These are phyloP conservation scores for Microcebus griseorufus DNA, from an alignment of 2,113 vertebrate species.

Conservation along the genomic window DNA sequence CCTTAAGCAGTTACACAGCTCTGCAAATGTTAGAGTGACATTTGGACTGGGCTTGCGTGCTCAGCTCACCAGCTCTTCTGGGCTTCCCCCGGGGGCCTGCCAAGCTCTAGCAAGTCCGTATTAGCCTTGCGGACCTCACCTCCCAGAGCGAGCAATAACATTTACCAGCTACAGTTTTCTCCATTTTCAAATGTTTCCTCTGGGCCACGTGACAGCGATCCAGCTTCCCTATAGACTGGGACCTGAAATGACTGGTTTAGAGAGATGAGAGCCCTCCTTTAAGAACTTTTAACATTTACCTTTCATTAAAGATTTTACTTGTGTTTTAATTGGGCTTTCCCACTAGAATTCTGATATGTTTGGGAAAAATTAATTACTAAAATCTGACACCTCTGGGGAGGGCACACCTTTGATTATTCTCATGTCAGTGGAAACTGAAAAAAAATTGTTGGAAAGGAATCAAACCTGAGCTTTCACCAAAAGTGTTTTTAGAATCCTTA, in stretches of 20 bases:
- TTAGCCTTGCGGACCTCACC: conserved; percentile 24
- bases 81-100: conserved; percentile 67
- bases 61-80: not conserved
- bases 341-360: conserved; percentile 32
- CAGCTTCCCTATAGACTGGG: not conserved
- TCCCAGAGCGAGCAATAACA: conserved; percentile 85
- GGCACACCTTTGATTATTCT: not conserved
- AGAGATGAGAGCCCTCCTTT: conserved; percentile 37
- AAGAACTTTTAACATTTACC: conserved; percentile 76
- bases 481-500: not conserved
- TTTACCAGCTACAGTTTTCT: conserved; percentile 86
- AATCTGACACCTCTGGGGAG: not conserved
- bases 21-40: conserved; percentile 89
- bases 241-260: not conserved
- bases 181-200: conserved; percentile 84
- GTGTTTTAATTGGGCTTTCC: conserved; percentile 62
- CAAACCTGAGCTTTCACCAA: not conserved
- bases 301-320: conserved; percentile 67
- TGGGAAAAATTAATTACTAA: conserved; percentile 59
- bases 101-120: conserved; percentile 50
- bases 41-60: conserved; percentile 82
- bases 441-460: not conserved
- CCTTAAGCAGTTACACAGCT: conserved; percentile 77
- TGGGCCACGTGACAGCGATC: not conserved
- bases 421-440: not conserved